Percentiles rank a stretch among this genome's conserved stretches.
Conservation (phyloP, 1,140 invertebrate genomes). For the Belonocnema kinseyi region DNA sequence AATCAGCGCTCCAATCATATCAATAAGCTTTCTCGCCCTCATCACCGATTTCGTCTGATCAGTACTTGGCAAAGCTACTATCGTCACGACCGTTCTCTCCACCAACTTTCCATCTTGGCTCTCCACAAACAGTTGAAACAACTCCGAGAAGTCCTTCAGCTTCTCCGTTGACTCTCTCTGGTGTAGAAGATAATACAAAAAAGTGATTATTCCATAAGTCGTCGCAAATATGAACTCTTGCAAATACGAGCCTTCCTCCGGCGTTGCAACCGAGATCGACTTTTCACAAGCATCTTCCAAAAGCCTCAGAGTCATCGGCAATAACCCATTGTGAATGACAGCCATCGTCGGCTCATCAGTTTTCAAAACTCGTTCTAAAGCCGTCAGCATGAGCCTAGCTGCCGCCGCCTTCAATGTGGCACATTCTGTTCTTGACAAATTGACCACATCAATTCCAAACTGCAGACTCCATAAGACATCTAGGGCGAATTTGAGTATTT, state of each 20-base stretch:
- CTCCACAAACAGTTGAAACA: slow-evolving; percentile 79
- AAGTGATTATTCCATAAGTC: slow-evolving; percentile 78
- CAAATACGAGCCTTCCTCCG: slow-evolving; percentile 70
- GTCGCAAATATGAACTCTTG: slow-evolving; percentile 80
- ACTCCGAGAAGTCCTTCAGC: slow-evolving; percentile 78
- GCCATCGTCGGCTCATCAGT: slow-evolving; percentile 78
- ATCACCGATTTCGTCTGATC: slow-evolving; percentile 69
- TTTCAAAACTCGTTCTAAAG: slow-evolving; percentile 77
- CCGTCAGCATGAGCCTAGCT: slow-evolving; percentile 78
- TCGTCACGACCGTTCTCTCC: slow-evolving; percentile 77
- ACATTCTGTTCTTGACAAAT: slow-evolving; percentile 56
- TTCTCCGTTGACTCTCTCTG: slow-evolving; percentile 77
- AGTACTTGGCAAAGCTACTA: slow-evolving; percentile 74
- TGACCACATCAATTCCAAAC: slow-evolving; percentile 72
- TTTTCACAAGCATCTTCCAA: slow-evolving; percentile 76
- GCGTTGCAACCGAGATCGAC: slow-evolving; percentile 48
- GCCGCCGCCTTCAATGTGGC: slow-evolving; percentile 77
- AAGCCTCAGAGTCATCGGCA: slow-evolving; percentile 79
- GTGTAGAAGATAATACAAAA: slow-evolving; percentile 79
- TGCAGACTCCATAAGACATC: slow-evolving; percentile 79
- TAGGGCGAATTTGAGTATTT: slow-evolving; percentile 79
- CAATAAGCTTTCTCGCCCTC: slow-evolving; percentile 77
- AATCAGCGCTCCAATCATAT: slow-evolving; percentile 78
- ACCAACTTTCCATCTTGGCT: slow-evolving; percentile 78
- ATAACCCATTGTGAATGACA: slow-evolving; percentile 79